Evolutionary conservation across 53 echinoderm and acorn worm species (phyloP).

Genomic region (Crossaster papposus): DNA sequence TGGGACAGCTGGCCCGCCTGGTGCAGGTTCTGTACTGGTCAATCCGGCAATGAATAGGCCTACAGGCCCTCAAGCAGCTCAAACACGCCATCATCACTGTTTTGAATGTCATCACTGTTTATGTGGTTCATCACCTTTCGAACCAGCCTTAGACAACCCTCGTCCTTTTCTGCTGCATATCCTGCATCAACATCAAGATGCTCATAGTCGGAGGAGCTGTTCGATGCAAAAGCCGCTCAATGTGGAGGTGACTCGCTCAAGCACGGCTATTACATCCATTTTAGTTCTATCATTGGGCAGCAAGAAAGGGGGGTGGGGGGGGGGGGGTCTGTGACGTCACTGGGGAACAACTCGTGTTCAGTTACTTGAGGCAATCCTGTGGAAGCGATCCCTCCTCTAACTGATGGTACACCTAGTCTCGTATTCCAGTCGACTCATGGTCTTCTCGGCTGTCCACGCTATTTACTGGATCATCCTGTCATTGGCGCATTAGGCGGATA

Average conservation of each 20-base stretch:
- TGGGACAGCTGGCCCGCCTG: neutral
- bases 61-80: neutral
- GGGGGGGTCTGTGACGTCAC: constrained; percentile 3
- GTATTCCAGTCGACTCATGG: neutral
- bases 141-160: neutral
- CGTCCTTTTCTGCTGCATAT: neutral
- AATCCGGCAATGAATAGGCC: neutral
- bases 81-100: neutral
- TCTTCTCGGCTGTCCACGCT: neutral
- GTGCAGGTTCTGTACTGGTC: neutral
- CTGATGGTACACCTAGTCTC: constrained; percentile 3
- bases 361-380: constrained; percentile 1
- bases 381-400: neutral
- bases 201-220: neutral
- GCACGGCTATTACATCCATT: neutral
- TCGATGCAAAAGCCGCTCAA: neutral
- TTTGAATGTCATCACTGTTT: neutral
- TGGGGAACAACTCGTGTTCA: neutral
- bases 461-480: neutral
- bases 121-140: neutral
- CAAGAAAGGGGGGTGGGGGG: too few species aligned
- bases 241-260: neutral
- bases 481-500: neutral
- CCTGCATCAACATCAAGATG: neutral
- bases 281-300: neutral